These are phyloP conservation scores for Xylota segnis DNA, from an alignment of 2,888 invertebrate genomes.

Conservation along the genomic window DNA sequence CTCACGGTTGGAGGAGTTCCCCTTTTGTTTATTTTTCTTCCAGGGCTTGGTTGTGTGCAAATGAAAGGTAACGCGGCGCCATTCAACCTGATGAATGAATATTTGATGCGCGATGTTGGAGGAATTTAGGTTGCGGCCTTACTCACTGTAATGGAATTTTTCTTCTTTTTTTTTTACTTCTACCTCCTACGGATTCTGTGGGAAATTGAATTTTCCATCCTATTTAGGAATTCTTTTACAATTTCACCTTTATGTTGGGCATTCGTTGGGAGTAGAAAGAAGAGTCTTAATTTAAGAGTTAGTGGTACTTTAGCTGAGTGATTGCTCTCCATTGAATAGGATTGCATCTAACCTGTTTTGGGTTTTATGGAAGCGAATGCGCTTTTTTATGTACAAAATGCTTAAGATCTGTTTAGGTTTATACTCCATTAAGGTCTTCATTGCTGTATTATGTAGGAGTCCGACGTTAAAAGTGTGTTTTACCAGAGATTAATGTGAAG, in stretches of 20 bases:
- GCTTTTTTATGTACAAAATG: background rate
- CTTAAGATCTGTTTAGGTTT: background rate
- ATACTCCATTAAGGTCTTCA: background rate
- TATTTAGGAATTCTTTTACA: constrained; percentile 31
- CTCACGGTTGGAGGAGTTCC: background rate
- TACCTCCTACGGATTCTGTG: background rate
- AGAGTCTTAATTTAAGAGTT: constrained; percentile 6
- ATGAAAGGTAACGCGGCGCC: constrained; percentile 25
- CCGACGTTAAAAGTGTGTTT: no score
- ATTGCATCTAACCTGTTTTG: background rate
- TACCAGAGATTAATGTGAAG: no score
- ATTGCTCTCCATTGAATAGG: constrained; percentile 10
- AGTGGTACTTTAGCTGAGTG: constrained; percentile 23
- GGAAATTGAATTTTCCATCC: constrained; percentile 57
- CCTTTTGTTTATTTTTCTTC: background rate
- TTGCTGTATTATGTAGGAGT: background rate
- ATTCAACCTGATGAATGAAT: constrained; percentile 67
- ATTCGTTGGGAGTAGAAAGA: background rate
- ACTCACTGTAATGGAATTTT: background rate
- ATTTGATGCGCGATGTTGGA: constrained; percentile 56
- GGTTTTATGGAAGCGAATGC: background rate
- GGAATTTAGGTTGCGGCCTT: constrained; percentile 50
- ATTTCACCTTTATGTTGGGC: constrained; percentile 23
- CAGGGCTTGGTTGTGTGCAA: background rate
- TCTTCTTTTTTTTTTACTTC: constrained; percentile 21